phyloP scores from a whole-genome alignment of 2,797 vertebrate species.

The Xenopus petersii region DNA sequence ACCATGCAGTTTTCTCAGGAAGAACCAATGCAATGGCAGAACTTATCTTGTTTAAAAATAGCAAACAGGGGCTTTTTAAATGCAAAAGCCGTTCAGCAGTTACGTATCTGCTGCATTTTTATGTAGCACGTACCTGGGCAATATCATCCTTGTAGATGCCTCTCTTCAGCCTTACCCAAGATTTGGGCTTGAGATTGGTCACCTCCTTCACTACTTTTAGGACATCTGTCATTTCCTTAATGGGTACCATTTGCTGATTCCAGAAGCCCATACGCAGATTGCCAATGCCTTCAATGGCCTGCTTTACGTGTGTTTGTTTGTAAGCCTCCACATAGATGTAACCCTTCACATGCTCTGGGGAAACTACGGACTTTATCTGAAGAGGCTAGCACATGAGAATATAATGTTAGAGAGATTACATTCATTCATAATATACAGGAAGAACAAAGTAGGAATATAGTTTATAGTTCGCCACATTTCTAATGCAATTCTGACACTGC shows the following conservation, averaged over 20 bases:
- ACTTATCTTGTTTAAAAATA: too few relatives aligned
- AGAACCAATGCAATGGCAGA: too few relatives aligned
- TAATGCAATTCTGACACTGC: too few relatives aligned
- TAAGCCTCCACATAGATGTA: constrained; percentile 96
- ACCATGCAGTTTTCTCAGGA: too few relatives aligned
- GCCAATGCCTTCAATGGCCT: constrained; percentile 92
- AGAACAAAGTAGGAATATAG: too few relatives aligned
- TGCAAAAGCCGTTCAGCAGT: too few relatives aligned
- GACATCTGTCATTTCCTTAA: constrained; percentile 97
- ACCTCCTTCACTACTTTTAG: constrained; percentile 96
- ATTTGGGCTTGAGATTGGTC: constrained; percentile 95
- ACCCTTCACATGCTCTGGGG: constrained; percentile 89
- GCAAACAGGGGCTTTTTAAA: too few relatives aligned
- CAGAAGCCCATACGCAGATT: constrained; percentile 94
- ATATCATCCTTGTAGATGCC: constrained; percentile 96
- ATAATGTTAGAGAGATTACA: not conserved
- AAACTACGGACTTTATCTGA: constrained; percentile 94
- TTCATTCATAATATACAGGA: too few relatives aligned
- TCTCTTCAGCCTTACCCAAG: constrained; percentile 93
- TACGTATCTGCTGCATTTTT: too few relatives aligned
- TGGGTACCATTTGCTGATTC: constrained; percentile 99
- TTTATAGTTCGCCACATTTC: too few relatives aligned
- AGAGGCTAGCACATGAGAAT: constrained; percentile 70
- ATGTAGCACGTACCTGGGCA: constrained; percentile 76
- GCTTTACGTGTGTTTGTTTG: constrained; percentile 94